These are phyloP conservation scores for Cololabis saira DNA, from an alignment of 2,113 vertebrate genomes.

Conservation along the genomic window DNA sequence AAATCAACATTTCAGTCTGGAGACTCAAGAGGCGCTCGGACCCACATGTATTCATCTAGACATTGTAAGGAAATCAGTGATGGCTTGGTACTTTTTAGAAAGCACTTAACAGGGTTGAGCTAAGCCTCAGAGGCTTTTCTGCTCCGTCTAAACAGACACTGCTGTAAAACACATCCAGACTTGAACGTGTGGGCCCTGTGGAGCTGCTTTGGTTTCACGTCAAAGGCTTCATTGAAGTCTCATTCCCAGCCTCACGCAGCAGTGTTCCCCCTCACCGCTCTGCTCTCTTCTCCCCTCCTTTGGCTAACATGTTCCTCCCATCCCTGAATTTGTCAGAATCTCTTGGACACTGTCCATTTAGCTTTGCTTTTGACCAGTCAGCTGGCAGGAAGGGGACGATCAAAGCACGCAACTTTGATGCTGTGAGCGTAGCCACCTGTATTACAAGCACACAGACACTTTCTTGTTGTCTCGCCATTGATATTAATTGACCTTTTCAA, in stretches of 20 bases:
- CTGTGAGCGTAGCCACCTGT: slow-evolving; percentile 51
- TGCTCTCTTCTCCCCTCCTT: slow-evolving; percentile 2
- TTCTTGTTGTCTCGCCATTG: slow-evolving; percentile 63
- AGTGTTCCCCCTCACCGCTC: slow-evolving; percentile 30
- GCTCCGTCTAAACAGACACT: slow-evolving; percentile 38
- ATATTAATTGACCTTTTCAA: slow-evolving; percentile 75
- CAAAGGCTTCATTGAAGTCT: slow-evolving; percentile 68
- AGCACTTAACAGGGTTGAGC: slow-evolving; percentile 61
- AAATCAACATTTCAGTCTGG: slow-evolving; percentile 31
- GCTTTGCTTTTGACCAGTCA: slow-evolving; percentile 38
- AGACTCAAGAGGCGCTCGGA: slow-evolving; percentile 29
- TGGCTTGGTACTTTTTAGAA: slow-evolving; percentile 54
- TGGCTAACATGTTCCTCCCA: slow-evolving; percentile 25
- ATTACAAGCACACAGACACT: slow-evolving; percentile 55
- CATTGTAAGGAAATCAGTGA: slow-evolving; percentile 52
- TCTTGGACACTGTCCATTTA: slow-evolving; percentile 25
- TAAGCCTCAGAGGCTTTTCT: slow-evolving; percentile 49
- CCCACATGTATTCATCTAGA: slow-evolving; percentile 48
- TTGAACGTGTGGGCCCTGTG: slow-evolving; percentile 51
- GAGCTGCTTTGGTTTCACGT: slow-evolving; percentile 66
- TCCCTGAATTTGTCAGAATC: slow-evolving; percentile 33
- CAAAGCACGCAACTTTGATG: slow-evolving; percentile 47
- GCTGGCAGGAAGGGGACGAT: slow-evolving; percentile 41
- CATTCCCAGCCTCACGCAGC: slow-evolving; percentile 46
- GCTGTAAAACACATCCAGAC: slow-evolving; percentile 55